These are phyloP conservation scores for Pedionomus torquatus DNA, from an alignment of 2,113 vertebrate species.

Conservation along the genomic window DNA sequence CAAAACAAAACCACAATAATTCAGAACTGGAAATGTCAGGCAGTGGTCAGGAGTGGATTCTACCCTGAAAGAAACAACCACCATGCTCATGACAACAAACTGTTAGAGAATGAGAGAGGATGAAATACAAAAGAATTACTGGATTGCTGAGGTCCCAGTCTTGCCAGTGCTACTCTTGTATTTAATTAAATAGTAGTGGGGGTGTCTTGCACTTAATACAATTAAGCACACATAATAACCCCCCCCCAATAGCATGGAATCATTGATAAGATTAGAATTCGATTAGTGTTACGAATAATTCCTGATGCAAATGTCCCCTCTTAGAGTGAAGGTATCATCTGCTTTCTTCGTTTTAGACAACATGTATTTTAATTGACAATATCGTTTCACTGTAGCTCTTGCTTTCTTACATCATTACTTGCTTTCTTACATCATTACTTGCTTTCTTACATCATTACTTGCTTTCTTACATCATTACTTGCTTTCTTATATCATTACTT, in stretches of 20 bases:
- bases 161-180: background rate
- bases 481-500: no score
- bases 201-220: background rate
- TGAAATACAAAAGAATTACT: background rate
- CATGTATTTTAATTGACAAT: background rate
- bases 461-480: no score
- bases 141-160: background rate
- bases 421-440: background rate
- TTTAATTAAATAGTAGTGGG: background rate
- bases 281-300: background rate
- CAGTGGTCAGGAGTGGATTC: background rate
- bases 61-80: background rate
- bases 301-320: background rate
- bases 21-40: background rate
- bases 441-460: background rate
- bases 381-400: background rate
- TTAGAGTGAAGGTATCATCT: background rate
- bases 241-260: background rate
- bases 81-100: background rate
- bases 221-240: background rate
- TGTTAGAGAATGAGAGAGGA: background rate
- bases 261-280: background rate
- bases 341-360: background rate
- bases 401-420: background rate
- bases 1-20: no score